Conservation (phyloP, 2,797 vertebrate species). For the Rhyacichthys aspro region DNA sequence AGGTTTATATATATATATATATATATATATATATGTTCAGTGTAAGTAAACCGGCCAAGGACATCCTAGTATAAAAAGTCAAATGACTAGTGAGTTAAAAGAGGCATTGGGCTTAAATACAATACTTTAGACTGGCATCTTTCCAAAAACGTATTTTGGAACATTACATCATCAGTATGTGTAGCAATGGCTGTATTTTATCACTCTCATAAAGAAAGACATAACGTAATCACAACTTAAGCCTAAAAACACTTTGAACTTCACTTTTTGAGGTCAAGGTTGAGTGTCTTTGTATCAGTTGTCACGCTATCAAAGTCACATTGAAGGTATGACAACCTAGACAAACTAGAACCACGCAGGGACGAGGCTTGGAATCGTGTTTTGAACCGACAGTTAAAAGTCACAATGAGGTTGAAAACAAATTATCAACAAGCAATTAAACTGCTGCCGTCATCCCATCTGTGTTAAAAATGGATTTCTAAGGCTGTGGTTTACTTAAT, state of each 20-base stretch:
- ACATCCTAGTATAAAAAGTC: too few relatives aligned
- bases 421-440: not conserved
- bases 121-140: too few relatives aligned
- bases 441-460: not conserved
- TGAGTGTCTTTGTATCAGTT: too few relatives aligned
- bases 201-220: not conserved
- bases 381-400: slow-evolving; percentile 2
- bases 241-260: not conserved
- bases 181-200: too few relatives aligned
- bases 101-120: too few relatives aligned
- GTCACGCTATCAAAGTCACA: not conserved
- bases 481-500: not conserved
- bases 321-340: not conserved
- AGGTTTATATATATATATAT: too few relatives aligned
- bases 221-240: not conserved
- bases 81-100: too few relatives aligned
- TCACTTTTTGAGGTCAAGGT: too few relatives aligned
- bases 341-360: not conserved
- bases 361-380: too few relatives aligned
- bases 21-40: too few relatives aligned
- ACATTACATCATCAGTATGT: not conserved
- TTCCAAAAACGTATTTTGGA: too few relatives aligned
- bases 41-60: too few relatives aligned
- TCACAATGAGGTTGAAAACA: not conserved
- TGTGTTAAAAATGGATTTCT: slow-evolving; percentile 10